Percentiles rank a stretch among this genome's conserved stretches.
Conservation (phyloP, 2,888 invertebrate genomes). For the Tethea ocularis region DNA sequence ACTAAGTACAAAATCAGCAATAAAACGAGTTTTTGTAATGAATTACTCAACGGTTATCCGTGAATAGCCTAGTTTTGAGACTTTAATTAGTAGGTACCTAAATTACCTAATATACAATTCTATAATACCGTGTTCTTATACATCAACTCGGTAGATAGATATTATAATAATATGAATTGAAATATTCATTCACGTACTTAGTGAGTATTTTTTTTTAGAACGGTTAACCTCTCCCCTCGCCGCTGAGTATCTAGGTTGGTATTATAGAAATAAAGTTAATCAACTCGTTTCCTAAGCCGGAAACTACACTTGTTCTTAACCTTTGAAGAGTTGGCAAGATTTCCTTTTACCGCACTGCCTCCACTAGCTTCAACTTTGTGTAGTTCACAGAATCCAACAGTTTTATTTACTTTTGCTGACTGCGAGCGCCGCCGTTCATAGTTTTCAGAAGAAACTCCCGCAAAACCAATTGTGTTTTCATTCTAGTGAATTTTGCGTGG, state of each 20-base stretch:
- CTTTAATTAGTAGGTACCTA: too few species aligned
- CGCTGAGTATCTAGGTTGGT: too few species aligned
- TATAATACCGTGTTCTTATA: too few species aligned
- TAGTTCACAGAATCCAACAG: slow-evolving; percentile 43
- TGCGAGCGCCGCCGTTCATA: slow-evolving; percentile 30
- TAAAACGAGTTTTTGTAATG: too few species aligned
- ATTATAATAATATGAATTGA: too few species aligned
- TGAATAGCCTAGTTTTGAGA: too few species aligned
- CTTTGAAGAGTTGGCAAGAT: slow-evolving; percentile 59
- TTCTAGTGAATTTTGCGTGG: not conserved
- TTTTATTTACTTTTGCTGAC: slow-evolving; percentile 50
- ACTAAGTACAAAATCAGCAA: not conserved
- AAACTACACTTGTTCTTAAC: slow-evolving; percentile 54
- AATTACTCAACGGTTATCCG: not conserved
- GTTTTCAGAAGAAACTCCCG: slow-evolving; percentile 25
- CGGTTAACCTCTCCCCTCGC: too few species aligned
- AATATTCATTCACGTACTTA: too few species aligned
- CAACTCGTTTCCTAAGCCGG: slow-evolving; percentile 45
- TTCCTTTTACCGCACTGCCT: slow-evolving; percentile 50
- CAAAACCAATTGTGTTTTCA: slow-evolving; percentile 17
- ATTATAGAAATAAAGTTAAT: slow-evolving; percentile 27
- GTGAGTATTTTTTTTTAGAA: too few species aligned
- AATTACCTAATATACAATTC: too few species aligned
- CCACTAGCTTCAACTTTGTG: slow-evolving; percentile 41
- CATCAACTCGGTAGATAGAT: too few species aligned